Evolutionary conservation across 1,140 invertebrate species (phyloP), one percentile per base, ranked within the genome.

Genomic region (Cryptotermes secundus): DNA sequence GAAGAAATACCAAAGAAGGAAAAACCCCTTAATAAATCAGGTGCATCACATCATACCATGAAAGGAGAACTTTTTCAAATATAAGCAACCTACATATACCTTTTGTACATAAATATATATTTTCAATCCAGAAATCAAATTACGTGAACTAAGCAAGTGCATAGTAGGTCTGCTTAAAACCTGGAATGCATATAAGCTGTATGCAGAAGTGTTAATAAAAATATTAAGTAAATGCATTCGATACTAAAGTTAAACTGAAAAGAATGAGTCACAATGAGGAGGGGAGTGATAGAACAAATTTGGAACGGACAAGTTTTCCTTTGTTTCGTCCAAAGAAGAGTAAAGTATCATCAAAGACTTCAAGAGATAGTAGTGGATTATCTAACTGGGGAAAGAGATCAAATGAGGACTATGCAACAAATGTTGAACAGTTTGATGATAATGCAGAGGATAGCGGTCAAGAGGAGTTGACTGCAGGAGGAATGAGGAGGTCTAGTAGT

Each of bases 261-360:
- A 84, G 81, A 82, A 84, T 84, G 84, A 84, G 38, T 84, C 31
- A 84, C 16, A 80, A 84, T 84, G 81, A 84, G 38, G 81, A 38
- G 26, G 49, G 72, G 42, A 65, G 42, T 65, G 42, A 42, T 81
- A 35, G 49, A 72, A n/a, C 59, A 72, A 72, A 72, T 82, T 65
- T 84, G 80, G 81, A 84, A 35, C 81, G 80, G 53, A 82, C 84
- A 45, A 84, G 72, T 34, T 84, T 82, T 26, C 80, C 84, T 53
- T 59, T 84, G 34, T 84, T 65, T 65, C 53, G 81, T 72, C 81
- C 80, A n/a, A 84, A 84, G 81, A 84, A 84, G 31, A 84, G 38
- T 65, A 84, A 84, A 84, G 35, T 80, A n/a, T 81, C 81, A 45
- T 65, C 38, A 79, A 38, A 36, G 31, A 7, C 42, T 16, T 42